Evolutionary conservation across 2,888 invertebrate genomes (phyloP).

Genomic region (Gryllus longicercus): DNA sequence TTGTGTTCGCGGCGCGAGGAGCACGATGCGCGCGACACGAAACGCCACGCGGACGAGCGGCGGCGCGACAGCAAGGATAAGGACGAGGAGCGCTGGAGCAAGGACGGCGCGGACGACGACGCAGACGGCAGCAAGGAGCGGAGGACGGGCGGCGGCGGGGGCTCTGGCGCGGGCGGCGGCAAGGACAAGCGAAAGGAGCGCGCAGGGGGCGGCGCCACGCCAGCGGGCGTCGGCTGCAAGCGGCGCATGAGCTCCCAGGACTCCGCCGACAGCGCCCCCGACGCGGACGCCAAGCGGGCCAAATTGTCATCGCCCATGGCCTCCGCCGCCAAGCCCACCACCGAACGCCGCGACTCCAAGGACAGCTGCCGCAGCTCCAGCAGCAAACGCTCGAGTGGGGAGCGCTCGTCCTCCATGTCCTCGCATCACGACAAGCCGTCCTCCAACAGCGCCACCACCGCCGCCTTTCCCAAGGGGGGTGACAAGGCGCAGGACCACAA

Average conservation of each 20-base stretch:
- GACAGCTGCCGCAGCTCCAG: constrained; percentile 51
- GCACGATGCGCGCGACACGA: constrained; percentile 24
- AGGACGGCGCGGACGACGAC: constrained; percentile 20
- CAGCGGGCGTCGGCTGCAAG: constrained; percentile 64
- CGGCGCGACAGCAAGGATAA: constrained; percentile 40
- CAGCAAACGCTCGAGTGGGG: constrained; percentile 39
- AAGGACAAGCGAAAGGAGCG: constrained; percentile 45
- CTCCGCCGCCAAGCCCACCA: constrained; percentile 49
- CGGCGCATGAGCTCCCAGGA: constrained; percentile 78
- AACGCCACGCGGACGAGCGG: constrained; percentile 36
- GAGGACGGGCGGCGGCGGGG: constrained; percentile 51
- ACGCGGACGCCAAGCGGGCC: constrained; percentile 55
- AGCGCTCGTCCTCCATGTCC: constrained; percentile 38
- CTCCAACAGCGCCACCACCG: neutral
- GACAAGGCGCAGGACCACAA: constrained; percentile 62
- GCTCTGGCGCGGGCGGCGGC: constrained; percentile 49
- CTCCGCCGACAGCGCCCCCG: constrained; percentile 53
- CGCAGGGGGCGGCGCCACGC: constrained; percentile 61
- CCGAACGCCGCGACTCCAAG: constrained; percentile 68
- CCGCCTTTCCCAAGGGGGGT: constrained; percentile 51
- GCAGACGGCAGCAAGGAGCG: constrained; percentile 45
- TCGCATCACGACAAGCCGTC: neutral
- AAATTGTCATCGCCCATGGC: constrained; percentile 47
- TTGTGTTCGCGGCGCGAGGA: constrained; percentile 23
- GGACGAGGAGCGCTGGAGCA: neutral